These are phyloP conservation scores for Pinctada fucata DNA, from an alignment of 2,888 invertebrate species.

Conservation along the genomic window DNA sequence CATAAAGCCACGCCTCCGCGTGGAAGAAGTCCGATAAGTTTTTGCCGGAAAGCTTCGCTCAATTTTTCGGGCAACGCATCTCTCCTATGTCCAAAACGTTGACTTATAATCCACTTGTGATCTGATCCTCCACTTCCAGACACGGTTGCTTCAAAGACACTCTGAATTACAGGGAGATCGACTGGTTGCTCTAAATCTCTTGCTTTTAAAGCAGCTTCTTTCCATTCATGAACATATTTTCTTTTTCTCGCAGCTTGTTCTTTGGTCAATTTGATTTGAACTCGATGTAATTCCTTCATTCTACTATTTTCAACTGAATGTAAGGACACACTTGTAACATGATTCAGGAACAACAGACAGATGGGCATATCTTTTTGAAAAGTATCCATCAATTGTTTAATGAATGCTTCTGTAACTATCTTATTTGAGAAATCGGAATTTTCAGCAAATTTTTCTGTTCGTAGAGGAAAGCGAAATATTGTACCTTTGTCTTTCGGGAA, in stretches of 20 bases:
- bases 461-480: constrained; percentile 51
- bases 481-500: constrained; percentile 39
- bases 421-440: constrained; percentile 22
- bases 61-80: constrained; percentile 44
- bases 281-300: constrained; percentile 11
- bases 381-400: constrained; percentile 27
- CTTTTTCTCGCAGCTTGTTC: constrained; percentile 11
- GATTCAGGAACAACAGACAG: constrained; percentile 47
- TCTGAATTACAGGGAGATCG: background rate
- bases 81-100: constrained; percentile 41
- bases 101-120: constrained; percentile 43
- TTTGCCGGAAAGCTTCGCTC: constrained; percentile 45
- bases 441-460: constrained; percentile 22
- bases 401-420: constrained; percentile 2
- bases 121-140: constrained; percentile 21
- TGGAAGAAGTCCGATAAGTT: constrained; percentile 59
- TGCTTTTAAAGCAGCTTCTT: constrained; percentile 1
- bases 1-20: constrained; percentile 57
- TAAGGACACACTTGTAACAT: constrained; percentile 40
- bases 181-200: background rate
- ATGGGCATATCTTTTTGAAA: constrained; percentile 36
- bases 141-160: background rate
- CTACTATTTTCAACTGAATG: constrained; percentile 22
- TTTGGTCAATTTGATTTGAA: constrained; percentile 27
- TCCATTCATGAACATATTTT: constrained; percentile 31